Evolutionary conservation across 2,888 invertebrate genomes (phyloP).

Genomic region (Pterobdella sp.): DNA sequence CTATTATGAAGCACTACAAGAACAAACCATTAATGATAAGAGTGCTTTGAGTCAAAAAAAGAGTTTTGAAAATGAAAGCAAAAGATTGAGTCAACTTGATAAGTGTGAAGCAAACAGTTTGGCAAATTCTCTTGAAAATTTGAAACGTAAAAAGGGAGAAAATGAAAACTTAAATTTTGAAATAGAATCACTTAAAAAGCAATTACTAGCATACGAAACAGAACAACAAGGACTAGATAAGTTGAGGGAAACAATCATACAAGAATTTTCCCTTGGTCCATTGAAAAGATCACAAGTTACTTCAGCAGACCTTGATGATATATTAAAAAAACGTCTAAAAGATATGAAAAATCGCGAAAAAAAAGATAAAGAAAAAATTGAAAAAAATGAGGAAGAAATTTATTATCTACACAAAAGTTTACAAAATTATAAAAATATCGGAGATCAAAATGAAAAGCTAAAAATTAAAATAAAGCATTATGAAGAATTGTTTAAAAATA

Average conservation of each 20-base stretch:
- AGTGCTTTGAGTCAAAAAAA: not conserved
- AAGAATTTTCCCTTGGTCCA: too few species aligned
- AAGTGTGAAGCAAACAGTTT: too few species aligned
- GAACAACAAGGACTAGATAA: not conserved
- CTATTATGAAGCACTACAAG: not conserved
- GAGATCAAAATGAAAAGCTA: too few species aligned
- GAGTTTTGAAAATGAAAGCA: too few species aligned
- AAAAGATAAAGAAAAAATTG: not conserved
- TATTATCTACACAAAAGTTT: too few species aligned
- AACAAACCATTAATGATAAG: not conserved
- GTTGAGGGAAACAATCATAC: too few species aligned
- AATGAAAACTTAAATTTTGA: conserved; percentile 1
- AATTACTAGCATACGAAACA: not conserved
- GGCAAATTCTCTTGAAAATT: not conserved
- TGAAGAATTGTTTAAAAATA: too few species aligned
- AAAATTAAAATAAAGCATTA: not conserved
- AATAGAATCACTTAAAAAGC: not conserved
- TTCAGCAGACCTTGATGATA: too few species aligned
- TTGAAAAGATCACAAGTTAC: not conserved
- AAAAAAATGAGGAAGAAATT: too few species aligned
- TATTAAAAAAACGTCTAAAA: not conserved
- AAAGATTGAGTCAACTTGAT: too few species aligned
- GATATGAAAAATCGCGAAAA: not conserved
- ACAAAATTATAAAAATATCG: too few species aligned
- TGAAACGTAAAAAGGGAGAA: not conserved